Evolutionary conservation across 37 sponge, comb jelly and placozoan genomes (phyloP), one percentile per base, ranked within the genome.

Genomic region (Geodia barretti): DNA sequence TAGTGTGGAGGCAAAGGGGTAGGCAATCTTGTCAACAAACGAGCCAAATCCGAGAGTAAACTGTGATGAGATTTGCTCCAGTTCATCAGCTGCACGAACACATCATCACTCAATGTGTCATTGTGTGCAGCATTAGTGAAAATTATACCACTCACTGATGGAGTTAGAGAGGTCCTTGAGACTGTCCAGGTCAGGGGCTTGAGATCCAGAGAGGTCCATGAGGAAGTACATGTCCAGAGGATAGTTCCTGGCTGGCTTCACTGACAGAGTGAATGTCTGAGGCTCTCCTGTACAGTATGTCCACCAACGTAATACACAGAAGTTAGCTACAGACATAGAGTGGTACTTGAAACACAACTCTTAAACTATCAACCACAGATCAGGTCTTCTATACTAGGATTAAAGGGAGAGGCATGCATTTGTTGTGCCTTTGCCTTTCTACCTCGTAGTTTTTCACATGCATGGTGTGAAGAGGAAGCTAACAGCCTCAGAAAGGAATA

Each of bases 151-250:
- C 79, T 69, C 39, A 87, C 87, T 66, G 30, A 90, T 74, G 3
- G 64, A 40, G 5, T 0, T 43, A 14, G 83, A 17, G 64, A 75
- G n/a, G 38, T 63, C 41, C 64, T 41, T 29, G 2, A 90, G 60
- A 19, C 69, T 39, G 0, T 66, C 32, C 0, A 90, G 39, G 37
- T 66, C 68, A 23, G 5, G 37, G 11, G 0, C 21, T 30, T 84
- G 75, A 20, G 86, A 84, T 32, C 38, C 60, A 5, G 86, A 84
- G 23, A 84, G 33, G 54, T 90, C 90, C 39, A 85, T 38, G 39
- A 90, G 78, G 31, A 85, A 75, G 77, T 90, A 90, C 28, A 90
- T 41, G 72, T 90, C 90, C 24, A 90, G 73, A 9, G 84, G 90
- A 1, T 58, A 30, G 70, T 87, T 80, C 54, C 54, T 47, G 54